phyloP scores from a whole-genome alignment of 2,113 vertebrate genomes.

The Xerus inauris region DNA sequence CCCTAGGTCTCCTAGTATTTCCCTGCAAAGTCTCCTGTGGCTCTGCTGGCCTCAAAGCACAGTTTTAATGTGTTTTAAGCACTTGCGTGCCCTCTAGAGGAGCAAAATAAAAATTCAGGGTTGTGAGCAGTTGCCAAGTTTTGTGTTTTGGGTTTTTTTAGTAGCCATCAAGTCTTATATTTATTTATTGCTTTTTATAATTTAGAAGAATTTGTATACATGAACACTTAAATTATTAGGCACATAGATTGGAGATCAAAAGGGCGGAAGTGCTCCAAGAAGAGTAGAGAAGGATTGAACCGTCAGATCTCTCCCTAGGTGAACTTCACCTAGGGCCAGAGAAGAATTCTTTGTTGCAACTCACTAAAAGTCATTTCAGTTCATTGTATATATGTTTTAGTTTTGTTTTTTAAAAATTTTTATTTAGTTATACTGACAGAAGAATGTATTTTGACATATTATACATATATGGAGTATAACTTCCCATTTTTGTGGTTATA shows the following conservation, averaged over 20 bases:
- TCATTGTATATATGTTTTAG: neutral
- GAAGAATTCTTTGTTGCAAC: neutral
- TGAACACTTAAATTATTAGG: neutral
- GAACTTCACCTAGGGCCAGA: neutral
- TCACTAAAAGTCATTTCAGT: neutral
- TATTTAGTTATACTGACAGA: too few relatives aligned
- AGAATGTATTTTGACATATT: too few relatives aligned
- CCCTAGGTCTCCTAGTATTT: neutral
- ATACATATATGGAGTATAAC: too few relatives aligned
- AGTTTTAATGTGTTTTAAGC: neutral
- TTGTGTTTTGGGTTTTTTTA: too few relatives aligned
- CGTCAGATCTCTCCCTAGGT: accelerated
- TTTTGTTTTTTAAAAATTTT: too few relatives aligned
- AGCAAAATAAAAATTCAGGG: neutral
- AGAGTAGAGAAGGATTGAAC: neutral
- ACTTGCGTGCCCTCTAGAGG: conserved; percentile 70
- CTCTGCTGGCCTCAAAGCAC: neutral
- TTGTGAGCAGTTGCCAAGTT: neutral
- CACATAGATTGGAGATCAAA: neutral
- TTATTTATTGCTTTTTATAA: conserved; percentile 36
- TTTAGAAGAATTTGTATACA: neutral
- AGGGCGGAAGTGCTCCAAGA: neutral
- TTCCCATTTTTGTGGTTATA: too few relatives aligned
- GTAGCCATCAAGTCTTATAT: neutral
- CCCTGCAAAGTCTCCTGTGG: neutral